phyloP scores from a whole-genome alignment of 2,888 invertebrate genomes.

The Therioaphis trifolii region DNA sequence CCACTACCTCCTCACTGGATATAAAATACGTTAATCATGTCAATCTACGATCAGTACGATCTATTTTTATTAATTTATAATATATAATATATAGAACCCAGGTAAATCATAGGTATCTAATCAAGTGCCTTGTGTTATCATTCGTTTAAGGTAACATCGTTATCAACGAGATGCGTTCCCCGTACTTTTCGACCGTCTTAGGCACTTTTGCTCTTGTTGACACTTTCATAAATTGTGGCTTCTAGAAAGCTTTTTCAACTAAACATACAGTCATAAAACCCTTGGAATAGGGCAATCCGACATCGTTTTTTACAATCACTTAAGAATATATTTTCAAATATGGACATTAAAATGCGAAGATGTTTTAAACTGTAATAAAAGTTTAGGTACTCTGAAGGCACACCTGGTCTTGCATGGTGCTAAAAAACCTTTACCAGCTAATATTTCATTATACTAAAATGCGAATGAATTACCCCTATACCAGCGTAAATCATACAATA shows the following conservation, averaged over 20 bases:
- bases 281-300: constrained; percentile 29
- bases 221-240: constrained; percentile 58
- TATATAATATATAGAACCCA: not conserved
- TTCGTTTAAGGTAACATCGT: constrained; percentile 18
- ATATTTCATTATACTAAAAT: constrained; percentile 62
- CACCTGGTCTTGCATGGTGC: constrained; percentile 40
- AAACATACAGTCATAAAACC: constrained; percentile 43
- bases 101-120: constrained; percentile 13
- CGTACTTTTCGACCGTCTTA: constrained; percentile 13
- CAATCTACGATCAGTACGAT: too few species aligned
- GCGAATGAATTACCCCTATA: constrained; percentile 42
- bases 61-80: too few species aligned
- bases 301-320: constrained; percentile 56
- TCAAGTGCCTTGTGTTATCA: constrained; percentile 33
- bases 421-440: constrained; percentile 33
- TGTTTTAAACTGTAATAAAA: constrained; percentile 53
- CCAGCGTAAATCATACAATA: constrained; percentile 45
- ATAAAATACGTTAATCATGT: too few species aligned
- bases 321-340: constrained; percentile 28
- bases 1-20: too few species aligned
- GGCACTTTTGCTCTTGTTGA: constrained; percentile 39
- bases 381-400: constrained; percentile 5
- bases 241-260: constrained; percentile 19
- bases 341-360: constrained; percentile 14
- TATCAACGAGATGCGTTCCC: not conserved